These are phyloP conservation scores for Cantharis lateralis DNA, from an alignment of 2,888 invertebrate species.

Conservation along the genomic window DNA sequence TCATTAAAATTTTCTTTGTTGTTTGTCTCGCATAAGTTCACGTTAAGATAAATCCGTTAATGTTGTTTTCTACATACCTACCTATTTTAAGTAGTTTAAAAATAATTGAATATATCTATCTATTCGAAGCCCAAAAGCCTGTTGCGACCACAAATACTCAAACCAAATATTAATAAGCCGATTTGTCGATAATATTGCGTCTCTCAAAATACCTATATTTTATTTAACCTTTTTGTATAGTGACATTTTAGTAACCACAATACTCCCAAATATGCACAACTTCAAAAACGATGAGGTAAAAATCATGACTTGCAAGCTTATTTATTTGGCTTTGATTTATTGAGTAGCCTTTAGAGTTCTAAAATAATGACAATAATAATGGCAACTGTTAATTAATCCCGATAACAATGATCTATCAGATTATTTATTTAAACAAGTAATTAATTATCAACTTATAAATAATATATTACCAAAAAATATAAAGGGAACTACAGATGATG, in stretches of 20 bases:
- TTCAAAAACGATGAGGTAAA: background rate
- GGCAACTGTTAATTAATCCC: background rate
- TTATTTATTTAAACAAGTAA: background rate
- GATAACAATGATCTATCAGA: background rate
- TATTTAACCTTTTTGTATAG: background rate
- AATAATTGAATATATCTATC: background rate
- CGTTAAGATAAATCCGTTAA: background rate
- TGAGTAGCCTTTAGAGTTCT: background rate
- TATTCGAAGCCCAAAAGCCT: background rate
- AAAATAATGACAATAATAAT: background rate
- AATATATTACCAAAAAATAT: no score
- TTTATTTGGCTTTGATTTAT: background rate
- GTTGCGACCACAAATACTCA: background rate
- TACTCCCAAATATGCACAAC: background rate
- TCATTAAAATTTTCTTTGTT: background rate
- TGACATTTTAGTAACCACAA: background rate
- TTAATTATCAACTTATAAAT: background rate
- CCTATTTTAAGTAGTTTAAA: background rate
- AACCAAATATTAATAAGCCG: background rate
- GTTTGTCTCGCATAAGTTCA: background rate
- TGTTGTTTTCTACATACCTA: background rate
- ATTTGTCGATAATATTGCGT: background rate
- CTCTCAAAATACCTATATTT: background rate
- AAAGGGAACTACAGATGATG: no score
- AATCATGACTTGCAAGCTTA: background rate